phyloP scores from a whole-genome alignment of 2,113 vertebrate species.

The Halichoeres trimaculatus region DNA sequence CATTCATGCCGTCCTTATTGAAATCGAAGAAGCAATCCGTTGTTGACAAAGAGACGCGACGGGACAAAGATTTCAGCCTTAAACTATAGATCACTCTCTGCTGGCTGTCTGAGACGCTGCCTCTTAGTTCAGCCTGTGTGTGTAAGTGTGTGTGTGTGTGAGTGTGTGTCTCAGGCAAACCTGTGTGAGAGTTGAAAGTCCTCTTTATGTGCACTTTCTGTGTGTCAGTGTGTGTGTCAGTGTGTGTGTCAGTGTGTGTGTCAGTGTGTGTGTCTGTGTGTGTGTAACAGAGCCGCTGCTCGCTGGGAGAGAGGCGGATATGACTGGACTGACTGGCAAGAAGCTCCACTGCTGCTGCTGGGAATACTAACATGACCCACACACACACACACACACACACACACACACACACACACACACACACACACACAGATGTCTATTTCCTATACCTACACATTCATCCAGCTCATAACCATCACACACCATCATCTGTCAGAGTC shows the following conservation, averaged over 20 bases:
- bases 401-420: not conserved
- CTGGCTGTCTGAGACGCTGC: not conserved
- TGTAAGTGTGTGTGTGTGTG: slow-evolving; percentile 13
- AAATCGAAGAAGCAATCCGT: slow-evolving; percentile 69
- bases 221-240: slow-evolving; percentile 15
- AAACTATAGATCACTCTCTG: slow-evolving; percentile 26
- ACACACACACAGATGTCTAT: slow-evolving; percentile 1
- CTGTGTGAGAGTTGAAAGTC: slow-evolving; percentile 44
- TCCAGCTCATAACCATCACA: not conserved
- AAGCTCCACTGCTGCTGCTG: slow-evolving; percentile 57
- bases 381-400: not conserved
- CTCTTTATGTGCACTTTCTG: slow-evolving; percentile 20
- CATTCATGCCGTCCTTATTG: slow-evolving; percentile 64
- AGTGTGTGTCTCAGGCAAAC: slow-evolving; percentile 21
- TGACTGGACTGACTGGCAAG: slow-evolving; percentile 65
- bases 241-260: slow-evolving; percentile 12
- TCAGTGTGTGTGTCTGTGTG: slow-evolving; percentile 10
- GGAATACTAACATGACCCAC: slow-evolving; percentile 68
- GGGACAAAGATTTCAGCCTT: slow-evolving; percentile 46
- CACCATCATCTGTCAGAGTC: slow-evolving; percentile 42
- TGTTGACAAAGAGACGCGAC: slow-evolving; percentile 63
- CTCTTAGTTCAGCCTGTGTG: slow-evolving; percentile 19
- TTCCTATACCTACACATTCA: slow-evolving; percentile 16
- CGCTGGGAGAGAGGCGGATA: slow-evolving; percentile 60
- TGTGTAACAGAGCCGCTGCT: slow-evolving; percentile 54